These are phyloP conservation scores for Uropsilus gracilis DNA, from an alignment of 2,113 vertebrate genomes.

Conservation along the genomic window DNA sequence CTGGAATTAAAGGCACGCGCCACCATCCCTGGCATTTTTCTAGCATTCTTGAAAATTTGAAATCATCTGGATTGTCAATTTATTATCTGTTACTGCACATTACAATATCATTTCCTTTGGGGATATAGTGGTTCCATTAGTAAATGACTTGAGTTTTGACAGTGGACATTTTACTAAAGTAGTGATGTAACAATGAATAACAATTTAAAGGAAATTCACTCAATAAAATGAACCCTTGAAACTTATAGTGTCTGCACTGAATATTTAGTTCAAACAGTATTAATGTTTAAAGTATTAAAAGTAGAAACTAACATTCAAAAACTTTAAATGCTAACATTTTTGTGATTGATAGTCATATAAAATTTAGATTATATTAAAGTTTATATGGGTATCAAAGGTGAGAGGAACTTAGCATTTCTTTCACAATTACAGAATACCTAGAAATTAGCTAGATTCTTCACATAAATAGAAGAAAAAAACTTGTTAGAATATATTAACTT, in stretches of 20 bases:
- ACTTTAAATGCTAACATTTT: constrained; percentile 5
- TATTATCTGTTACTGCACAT: not conserved
- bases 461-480: not conserved
- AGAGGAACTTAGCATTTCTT: not conserved
- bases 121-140: not conserved
- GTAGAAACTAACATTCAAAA: not conserved
- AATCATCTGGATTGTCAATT: not conserved
- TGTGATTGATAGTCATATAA: not conserved
- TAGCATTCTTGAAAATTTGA: not conserved
- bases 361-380: not conserved
- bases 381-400: not conserved
- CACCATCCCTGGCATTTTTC: too few relatives aligned
- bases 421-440: not conserved
- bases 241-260: not conserved
- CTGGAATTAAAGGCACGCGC: too few relatives aligned
- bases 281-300: constrained; percentile 13
- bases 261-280: not conserved
- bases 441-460: not conserved
- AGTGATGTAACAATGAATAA: not conserved
- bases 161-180: constrained; percentile 5
- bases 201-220: not conserved
- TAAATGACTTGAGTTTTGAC: not conserved
- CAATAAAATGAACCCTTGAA: not conserved
- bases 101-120: not conserved
- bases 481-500: not conserved